These are phyloP conservation scores for Cephus runcator DNA, from an alignment of 2,888 invertebrate genomes.

Conservation along the genomic window DNA sequence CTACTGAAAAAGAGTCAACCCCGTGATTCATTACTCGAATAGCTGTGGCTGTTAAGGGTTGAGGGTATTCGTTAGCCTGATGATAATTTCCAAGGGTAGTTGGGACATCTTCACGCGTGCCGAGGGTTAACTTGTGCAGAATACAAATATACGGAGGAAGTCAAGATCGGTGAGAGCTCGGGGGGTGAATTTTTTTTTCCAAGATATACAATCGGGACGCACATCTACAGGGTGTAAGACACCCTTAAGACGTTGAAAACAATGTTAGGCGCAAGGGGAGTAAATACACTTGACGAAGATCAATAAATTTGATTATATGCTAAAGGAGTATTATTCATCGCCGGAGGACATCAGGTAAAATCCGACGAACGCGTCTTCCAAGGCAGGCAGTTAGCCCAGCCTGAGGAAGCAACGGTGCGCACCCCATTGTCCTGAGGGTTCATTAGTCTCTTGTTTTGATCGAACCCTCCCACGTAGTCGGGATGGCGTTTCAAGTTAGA, in stretches of 20 bases:
- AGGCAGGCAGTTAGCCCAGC: neutral
- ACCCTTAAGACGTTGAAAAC: neutral
- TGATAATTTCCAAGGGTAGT: too few species aligned
- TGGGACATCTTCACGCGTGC: too few species aligned
- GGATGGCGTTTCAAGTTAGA: constrained; percentile 7
- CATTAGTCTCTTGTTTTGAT: constrained; percentile 21
- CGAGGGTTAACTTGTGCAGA: too few species aligned
- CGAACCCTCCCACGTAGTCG: neutral
- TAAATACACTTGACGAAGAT: neutral
- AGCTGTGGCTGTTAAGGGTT: too few species aligned
- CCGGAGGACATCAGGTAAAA: neutral
- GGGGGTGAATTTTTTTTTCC: too few species aligned
- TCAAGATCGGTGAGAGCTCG: too few species aligned
- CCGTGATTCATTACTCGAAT: too few species aligned
- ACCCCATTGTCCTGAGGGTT: constrained; percentile 11
- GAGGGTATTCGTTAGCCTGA: too few species aligned
- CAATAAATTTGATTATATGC: neutral
- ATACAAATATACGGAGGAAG: too few species aligned
- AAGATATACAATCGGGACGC: too few species aligned
- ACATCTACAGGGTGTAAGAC: neutral
- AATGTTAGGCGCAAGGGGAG: neutral
- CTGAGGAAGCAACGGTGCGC: neutral
- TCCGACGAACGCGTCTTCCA: neutral
- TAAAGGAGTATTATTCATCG: neutral
- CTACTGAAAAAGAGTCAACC: too few species aligned